Base-by-base conservation (phyloP, 2,797 vertebrate species). In the Cynodonichthys magdalenae region DNA sequence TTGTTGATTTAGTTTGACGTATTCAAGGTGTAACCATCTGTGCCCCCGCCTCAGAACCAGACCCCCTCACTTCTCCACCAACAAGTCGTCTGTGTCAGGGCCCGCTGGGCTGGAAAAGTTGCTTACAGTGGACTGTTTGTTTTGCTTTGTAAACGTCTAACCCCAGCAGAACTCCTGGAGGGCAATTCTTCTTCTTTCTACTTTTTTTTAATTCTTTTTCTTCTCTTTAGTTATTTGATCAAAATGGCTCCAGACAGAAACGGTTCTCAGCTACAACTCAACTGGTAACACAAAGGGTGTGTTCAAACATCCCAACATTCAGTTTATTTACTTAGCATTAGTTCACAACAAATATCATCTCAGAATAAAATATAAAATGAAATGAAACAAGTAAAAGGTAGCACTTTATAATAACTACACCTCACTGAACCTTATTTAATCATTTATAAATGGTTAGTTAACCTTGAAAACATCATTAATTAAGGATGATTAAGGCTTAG, bases 1-100 rank as follows among this genome's bases (percentile, higher is more conserved):
- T 61, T 70, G 81, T 81, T 69, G 75, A 69, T 87, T 90, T 80
- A 80, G 74, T 72, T 72, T 67, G 78, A 88, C 78, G 71, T 83
- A 87, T 88, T 89, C 79, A 90, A 90, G 90, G 87, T 91, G 86
- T 88, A 82, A 52, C 84, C 88, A 87, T 91, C 87, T 90, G 87
- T 81, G 81, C 45, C 1, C 24, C 14, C 46, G 17, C 29, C 60
- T 53, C 27, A 29, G 7, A 36, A 29, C 54, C 53, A 15, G 24
- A 31, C 29, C 61, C 46, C 52, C 63, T 20, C 17, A 39, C 75
- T 60, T 77, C 78, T 73, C 54, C 36, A 31, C 24, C 69, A 68
- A 84, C 77, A 83, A 83, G 73, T 65, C 62, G 53, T 76, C 81
- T 77, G 76, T 87, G 88, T 91, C 82, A 81, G 45, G 53, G 67